Conservation (phyloP, 1,140 invertebrate species). For the Eupristina koningsbergeri region DNA sequence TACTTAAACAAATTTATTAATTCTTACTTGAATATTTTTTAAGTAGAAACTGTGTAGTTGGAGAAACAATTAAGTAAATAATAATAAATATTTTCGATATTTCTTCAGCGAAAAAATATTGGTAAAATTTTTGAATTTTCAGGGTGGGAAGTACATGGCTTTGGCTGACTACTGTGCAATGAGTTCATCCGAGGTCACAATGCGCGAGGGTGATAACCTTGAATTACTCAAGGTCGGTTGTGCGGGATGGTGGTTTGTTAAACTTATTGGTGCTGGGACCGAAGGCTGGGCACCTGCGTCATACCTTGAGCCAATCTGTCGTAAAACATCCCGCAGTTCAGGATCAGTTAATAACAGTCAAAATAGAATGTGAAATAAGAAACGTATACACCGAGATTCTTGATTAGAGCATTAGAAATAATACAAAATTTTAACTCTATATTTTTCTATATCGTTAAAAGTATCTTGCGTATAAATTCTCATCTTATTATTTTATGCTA, state of each 20-base stretch:
- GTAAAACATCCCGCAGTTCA: conserved; percentile 81
- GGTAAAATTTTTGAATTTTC: conserved; percentile 52
- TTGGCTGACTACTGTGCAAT: conserved; percentile 93
- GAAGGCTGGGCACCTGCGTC: conserved; percentile 96
- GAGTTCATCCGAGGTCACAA: conserved; percentile 89
- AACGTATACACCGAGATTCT: conserved; percentile 68
- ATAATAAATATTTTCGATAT: no score
- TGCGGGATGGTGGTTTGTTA: conserved; percentile 97
- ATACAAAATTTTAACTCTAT: not conserved
- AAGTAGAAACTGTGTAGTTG: no score
- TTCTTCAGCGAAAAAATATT: no score
- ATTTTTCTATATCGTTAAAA: no score
- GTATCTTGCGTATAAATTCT: no score
- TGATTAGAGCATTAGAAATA: conserved; percentile 36
- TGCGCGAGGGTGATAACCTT: conserved; percentile 90
- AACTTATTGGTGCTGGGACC: conserved; percentile 80
- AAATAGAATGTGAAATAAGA: conserved; percentile 72
- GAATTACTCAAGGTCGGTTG: conserved; percentile 92
- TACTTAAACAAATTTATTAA: no score
- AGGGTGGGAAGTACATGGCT: conserved; percentile 85
- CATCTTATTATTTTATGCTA: no score
- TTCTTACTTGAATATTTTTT: no score
- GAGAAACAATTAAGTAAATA: no score
- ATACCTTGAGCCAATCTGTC: conserved; percentile 87
- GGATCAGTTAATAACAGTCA: conserved; percentile 74